Evolutionary conservation across 2,113 vertebrate species (phyloP), one percentile per base, ranked within the genome.

Genomic region (Grantiella picta): DNA sequence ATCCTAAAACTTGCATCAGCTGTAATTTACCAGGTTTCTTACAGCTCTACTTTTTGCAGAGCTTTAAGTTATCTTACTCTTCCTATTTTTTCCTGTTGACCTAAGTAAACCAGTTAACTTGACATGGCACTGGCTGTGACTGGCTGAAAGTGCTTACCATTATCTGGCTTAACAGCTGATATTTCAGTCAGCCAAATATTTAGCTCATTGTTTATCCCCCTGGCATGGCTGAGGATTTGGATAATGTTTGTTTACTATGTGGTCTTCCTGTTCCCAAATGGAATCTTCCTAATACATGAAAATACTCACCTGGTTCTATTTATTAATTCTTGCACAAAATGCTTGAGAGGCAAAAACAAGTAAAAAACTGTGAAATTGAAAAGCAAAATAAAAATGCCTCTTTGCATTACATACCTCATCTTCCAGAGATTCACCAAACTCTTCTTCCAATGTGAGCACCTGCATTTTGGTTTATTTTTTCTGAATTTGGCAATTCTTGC

Each of bases 351-450:
- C 69, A 89, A 72, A 95, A 92, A 16, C 75, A 89, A 91, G 82
- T 38, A 66, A 81, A 75, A 97, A 97, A 98, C 98, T 98, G 98
- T 98, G 98, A 98, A 98, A 96, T 88, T 45, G 49, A 60, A 82
- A 90, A 87, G 57, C 36, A 94, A 76, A 91, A 68, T 84, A 86
- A 63, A 91, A 92, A 93, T 57, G 96, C 97, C 97, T 98, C 97
- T 97, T 97, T 96, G 91, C 96, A 96, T 98, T 96, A 97, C 97
- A 98, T 98, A 98, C 98, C 98, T 98, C 98, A 95, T 98, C 96
- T 96, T 97, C 95, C 88, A 96, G 97, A 96, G 97, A 97, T 69
- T 96, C 97, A 95, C 90, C 95, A 95, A 97, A 97, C 89, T 13
- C 95, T 97, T 96, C 95, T 94, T 85, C 88, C 85, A 88, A 68